phyloP scores from a whole-genome alignment of 2,797 vertebrate genomes.

The Aulostomus chinensis region DNA sequence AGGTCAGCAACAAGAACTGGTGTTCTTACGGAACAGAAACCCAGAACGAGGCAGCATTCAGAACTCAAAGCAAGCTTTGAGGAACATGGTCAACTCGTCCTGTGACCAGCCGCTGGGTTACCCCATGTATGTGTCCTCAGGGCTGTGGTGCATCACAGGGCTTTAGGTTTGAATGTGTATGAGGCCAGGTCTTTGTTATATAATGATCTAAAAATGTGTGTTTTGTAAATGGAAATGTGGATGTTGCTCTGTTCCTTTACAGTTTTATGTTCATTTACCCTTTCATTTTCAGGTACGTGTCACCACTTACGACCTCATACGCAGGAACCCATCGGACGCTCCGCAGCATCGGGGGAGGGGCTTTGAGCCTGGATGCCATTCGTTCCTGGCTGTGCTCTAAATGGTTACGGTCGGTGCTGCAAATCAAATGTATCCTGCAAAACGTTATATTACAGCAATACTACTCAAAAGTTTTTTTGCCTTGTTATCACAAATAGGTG shows the following conservation, averaged over 20 bases:
- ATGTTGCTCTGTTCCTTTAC: too few relatives aligned
- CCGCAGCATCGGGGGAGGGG: conserved; percentile 88
- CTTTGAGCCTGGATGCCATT: conserved; percentile 87
- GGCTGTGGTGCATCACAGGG: background rate
- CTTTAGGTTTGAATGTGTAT: background rate
- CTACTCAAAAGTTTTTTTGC: too few relatives aligned
- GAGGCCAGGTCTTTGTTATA: too few relatives aligned
- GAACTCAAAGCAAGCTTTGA: conserved; percentile 95
- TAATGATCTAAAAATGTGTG: too few relatives aligned
- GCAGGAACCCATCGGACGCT: conserved; percentile 91
- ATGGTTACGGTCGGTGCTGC: conserved; percentile 88
- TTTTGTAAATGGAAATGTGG: too few relatives aligned
- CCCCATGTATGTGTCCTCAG: conserved; percentile 87
- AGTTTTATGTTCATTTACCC: background rate
- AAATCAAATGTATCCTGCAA: background rate
- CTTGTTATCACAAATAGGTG: too few relatives aligned
- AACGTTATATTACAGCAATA: too few relatives aligned
- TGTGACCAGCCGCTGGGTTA: conserved; percentile 98
- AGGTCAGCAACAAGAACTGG: conserved; percentile 95
- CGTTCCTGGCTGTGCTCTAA: conserved; percentile 90
- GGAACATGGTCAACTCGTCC: conserved; percentile 97
- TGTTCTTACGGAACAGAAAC: conserved; percentile 95
- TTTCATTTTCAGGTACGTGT: conserved; percentile 83
- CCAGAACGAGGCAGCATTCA: conserved; percentile 98
- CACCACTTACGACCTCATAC: conserved; percentile 94